phyloP scores from a whole-genome alignment of 2,888 invertebrate genomes.

The Maniola hyperantus region DNA sequence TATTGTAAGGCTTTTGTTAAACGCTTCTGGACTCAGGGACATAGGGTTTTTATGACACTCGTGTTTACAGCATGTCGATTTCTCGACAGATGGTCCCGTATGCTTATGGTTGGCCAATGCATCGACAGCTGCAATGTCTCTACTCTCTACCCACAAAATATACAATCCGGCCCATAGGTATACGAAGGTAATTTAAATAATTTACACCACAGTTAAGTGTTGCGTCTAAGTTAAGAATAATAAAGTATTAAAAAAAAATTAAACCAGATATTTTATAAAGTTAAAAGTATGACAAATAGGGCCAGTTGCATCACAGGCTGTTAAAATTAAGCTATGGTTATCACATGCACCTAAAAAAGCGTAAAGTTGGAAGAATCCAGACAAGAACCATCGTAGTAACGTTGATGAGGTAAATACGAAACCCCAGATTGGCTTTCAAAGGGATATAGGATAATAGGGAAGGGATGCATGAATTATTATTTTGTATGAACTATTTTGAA shows the following conservation, averaged over 20 bases:
- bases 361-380: too few relatives aligned
- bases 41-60: conserved; percentile 16
- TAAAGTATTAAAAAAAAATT: background rate
- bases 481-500: too few relatives aligned
- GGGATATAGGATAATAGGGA: too few relatives aligned
- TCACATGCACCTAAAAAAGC: too few relatives aligned
- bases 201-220: background rate
- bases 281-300: too few relatives aligned
- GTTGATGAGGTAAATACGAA: too few relatives aligned
- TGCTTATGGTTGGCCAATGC: conserved; percentile 27
- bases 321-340: too few relatives aligned
- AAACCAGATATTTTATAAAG: too few relatives aligned
- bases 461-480: too few relatives aligned
- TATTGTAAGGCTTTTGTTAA: background rate
- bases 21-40: conserved; percentile 4
- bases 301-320: too few relatives aligned
- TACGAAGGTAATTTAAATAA: conserved; percentile 11
- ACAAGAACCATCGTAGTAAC: too few relatives aligned
- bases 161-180: conserved; percentile 16
- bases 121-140: conserved; percentile 34
- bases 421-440: too few relatives aligned
- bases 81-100: conserved; percentile 33
- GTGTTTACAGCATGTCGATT: conserved; percentile 27
- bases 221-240: background rate
- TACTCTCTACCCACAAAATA: conserved; percentile 26